Base-by-base conservation (phyloP, 2,888 invertebrate genomes). In the Leptopilina syphax region DNA sequence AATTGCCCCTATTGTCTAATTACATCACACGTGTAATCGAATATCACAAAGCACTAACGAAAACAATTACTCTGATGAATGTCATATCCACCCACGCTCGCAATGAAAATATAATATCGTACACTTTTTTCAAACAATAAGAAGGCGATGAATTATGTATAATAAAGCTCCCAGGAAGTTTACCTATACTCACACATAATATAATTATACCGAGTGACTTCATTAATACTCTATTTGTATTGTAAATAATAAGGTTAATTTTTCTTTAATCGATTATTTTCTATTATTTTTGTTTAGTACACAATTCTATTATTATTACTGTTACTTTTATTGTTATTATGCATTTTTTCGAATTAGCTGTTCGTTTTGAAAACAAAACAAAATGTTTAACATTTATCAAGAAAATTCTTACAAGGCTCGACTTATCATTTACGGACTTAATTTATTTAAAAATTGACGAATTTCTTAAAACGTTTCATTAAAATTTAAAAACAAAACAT, bases 121-220 rank as follows among this genome's bases (percentile, higher is more conserved):
- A 27, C 27, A 9, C 9, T 47, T 70, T 70, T 54, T 70, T 60
- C n/a, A 34, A 24, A 27, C 27, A 13, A 54, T 70, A 70, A 70
- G 70, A 70, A 54, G 70, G 70, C 80, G 77, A 83, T 83, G 83
- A 83, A 81, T 83, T 81, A 83, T 81, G 47, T 79, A 83, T 83
- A 81, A 83, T 79, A 79, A 81, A 83, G 79, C 80, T 80, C 81
- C 68, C 80, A 80, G 83, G 83, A 83, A 83, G 80, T 76, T 77
- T 79, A 50, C 77, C 34, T 34, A 34, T 66, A 18, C 27, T 9
- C 24, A 65, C 68, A 34, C 34, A 34, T 34, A 34, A 34, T 34
- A 13, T 10, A 18, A 18, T 18, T 18, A 12, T 54, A 54, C 27
- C 24, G n/a, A 27, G 70, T 70, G 50, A 50, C 50, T 34, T 70